Evolutionary conservation across 2,888 invertebrate genomes (phyloP).

Genomic region (Leucoptera coffeella): DNA sequence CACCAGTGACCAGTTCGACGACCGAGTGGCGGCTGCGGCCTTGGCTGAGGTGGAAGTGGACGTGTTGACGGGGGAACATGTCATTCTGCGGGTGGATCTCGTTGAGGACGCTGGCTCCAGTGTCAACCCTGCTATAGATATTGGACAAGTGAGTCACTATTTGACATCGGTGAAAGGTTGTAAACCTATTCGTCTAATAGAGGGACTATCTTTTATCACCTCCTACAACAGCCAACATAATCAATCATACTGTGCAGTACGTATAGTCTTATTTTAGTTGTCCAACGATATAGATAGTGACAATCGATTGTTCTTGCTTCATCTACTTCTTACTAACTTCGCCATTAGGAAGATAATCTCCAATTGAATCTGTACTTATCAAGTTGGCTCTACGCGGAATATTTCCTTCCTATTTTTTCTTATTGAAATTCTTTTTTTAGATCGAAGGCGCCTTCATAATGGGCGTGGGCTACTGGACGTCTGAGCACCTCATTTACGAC

Average conservation of each 20-base stretch:
- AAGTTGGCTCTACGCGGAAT: no score
- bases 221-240: not conserved
- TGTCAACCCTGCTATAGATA: slow-evolving; percentile 49
- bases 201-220: no score
- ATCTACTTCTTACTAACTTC: no score
- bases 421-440: no score
- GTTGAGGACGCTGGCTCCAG: slow-evolving; percentile 53
- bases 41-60: slow-evolving; percentile 59
- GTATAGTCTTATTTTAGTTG: no score
- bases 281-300: no score
- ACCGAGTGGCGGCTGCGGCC: slow-evolving; percentile 44
- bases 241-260: not conserved
- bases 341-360: no score
- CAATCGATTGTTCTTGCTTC: no score
- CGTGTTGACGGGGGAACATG: slow-evolving; percentile 55
- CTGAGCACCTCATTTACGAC: slow-evolving; percentile 55
- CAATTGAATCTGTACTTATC: no score
- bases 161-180: no score
- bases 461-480: slow-evolving; percentile 60
- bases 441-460: slow-evolving; percentile 65
- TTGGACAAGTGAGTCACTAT: slow-evolving; percentile 46
- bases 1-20: slow-evolving; percentile 14
- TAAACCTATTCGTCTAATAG: no score
- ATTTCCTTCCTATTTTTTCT: no score
- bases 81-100: slow-evolving; percentile 46